Evolutionary conservation across 2,113 vertebrate species (phyloP).

Genomic region (Maccullochella peelii): DNA sequence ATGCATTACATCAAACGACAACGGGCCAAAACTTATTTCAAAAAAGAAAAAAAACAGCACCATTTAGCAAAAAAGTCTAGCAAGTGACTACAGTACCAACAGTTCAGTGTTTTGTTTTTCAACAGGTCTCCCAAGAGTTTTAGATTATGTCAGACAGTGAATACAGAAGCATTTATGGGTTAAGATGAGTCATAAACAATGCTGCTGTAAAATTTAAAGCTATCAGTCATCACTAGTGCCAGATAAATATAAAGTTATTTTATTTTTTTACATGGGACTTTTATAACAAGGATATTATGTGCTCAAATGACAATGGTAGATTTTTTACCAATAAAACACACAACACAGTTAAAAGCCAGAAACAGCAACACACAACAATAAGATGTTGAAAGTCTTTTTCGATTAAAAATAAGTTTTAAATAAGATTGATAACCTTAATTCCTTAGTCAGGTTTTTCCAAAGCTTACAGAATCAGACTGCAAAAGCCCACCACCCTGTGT

Average conservation of each 20-base stretch:
- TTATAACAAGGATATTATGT: not conserved
- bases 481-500: not conserved
- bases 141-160: conserved; percentile 21
- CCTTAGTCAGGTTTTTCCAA: not conserved
- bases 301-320: not conserved
- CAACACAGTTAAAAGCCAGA: not conserved
- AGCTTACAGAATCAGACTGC: conserved; percentile 3
- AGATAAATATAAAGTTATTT: not conserved
- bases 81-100: not conserved
- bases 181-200: conserved; percentile 36
- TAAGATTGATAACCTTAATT: not conserved
- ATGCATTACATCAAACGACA: not conserved
- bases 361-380: not conserved
- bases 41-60: not conserved
- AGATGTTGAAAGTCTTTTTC: not conserved
- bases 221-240: not conserved
- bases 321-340: not conserved
- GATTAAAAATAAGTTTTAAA: not conserved
- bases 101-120: not conserved
- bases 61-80: not conserved
- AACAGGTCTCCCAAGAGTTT: not conserved
- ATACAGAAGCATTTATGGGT: conserved; percentile 37
- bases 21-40: not conserved
- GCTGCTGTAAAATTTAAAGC: not conserved
- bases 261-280: not conserved